phyloP scores from a whole-genome alignment of 2,888 invertebrate genomes.

The Elmis aenea region DNA sequence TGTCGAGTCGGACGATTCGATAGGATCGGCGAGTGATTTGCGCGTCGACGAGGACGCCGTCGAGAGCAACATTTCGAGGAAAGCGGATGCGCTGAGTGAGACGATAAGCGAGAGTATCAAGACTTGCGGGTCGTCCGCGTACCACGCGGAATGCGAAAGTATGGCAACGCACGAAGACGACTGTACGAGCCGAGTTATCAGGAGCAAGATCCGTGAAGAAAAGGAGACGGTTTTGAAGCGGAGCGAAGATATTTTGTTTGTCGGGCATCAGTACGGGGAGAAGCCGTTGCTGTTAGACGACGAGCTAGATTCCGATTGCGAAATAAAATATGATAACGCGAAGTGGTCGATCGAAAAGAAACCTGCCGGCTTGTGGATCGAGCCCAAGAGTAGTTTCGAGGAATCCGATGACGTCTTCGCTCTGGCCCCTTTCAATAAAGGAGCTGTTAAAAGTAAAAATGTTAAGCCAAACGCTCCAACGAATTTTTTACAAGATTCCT shows the following conservation, averaged over 20 bases:
- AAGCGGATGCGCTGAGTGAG: conserved; percentile 48
- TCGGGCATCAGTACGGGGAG: conserved; percentile 72
- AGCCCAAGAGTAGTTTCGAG: conserved; percentile 41
- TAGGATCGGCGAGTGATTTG: conserved; percentile 68
- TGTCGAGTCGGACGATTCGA: conserved; percentile 61
- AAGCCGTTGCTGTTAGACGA: conserved; percentile 71
- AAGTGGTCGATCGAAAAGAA: conserved; percentile 32
- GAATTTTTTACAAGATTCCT: not conserved
- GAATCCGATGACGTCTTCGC: conserved; percentile 62
- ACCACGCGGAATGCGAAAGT: conserved; percentile 68
- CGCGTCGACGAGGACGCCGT: conserved; percentile 53
- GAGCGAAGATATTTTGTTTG: conserved; percentile 56
- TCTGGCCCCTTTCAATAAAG: conserved; percentile 59
- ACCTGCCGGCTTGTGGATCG: conserved; percentile 36
- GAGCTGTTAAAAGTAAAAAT: conserved; percentile 17
- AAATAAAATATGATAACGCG: conserved; percentile 32
- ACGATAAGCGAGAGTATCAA: conserved; percentile 60
- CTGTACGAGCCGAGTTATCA: conserved; percentile 49
- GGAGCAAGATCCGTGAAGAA: conserved; percentile 48
- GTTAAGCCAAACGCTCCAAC: conserved; percentile 6
- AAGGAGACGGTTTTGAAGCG: conserved; percentile 37
- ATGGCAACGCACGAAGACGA: conserved; percentile 60
- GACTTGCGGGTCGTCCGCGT: conserved; percentile 65
- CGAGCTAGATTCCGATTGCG: conserved; percentile 63
- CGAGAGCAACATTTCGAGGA: conserved; percentile 43